phyloP scores from a whole-genome alignment of 2,797 vertebrate species.

The Corythornis leucogaster region DNA sequence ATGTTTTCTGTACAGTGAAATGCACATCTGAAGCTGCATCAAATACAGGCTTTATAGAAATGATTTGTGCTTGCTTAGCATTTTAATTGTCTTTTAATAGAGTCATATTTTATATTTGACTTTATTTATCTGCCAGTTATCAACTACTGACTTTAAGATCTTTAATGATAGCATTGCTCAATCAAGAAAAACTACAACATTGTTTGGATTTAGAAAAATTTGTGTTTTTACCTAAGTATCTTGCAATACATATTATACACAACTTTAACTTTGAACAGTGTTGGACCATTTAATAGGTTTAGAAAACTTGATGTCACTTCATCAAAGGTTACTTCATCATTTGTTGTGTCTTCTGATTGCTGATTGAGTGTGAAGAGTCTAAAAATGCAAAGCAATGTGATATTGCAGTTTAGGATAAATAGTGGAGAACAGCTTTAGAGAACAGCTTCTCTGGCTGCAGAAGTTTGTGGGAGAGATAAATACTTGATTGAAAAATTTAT shows the following conservation, averaged over 20 bases:
- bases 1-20: constrained; percentile 36
- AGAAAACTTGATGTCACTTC: not conserved
- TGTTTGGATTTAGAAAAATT: not conserved
- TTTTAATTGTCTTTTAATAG: constrained; percentile 58
- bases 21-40: constrained; percentile 39
- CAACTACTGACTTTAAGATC: not conserved
- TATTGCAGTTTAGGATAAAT: not conserved
- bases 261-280: not conserved
- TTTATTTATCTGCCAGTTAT: constrained; percentile 33
- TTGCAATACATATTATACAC: not conserved
- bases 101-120: constrained; percentile 18
- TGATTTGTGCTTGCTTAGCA: constrained; percentile 22
- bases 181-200: not conserved
- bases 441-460: not conserved
- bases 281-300: not conserved
- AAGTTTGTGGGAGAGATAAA: not conserved
- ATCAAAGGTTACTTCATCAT: not conserved
- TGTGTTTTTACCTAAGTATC: not conserved
- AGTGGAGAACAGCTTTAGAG: not conserved
- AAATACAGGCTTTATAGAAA: constrained; percentile 10
- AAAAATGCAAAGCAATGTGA: not conserved
- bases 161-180: constrained; percentile 26
- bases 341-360: not conserved
- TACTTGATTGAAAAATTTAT: not conserved
- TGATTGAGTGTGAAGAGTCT: not conserved